Conservation (phyloP, 2,888 invertebrate genomes). For the Tigriopus californicus region DNA sequence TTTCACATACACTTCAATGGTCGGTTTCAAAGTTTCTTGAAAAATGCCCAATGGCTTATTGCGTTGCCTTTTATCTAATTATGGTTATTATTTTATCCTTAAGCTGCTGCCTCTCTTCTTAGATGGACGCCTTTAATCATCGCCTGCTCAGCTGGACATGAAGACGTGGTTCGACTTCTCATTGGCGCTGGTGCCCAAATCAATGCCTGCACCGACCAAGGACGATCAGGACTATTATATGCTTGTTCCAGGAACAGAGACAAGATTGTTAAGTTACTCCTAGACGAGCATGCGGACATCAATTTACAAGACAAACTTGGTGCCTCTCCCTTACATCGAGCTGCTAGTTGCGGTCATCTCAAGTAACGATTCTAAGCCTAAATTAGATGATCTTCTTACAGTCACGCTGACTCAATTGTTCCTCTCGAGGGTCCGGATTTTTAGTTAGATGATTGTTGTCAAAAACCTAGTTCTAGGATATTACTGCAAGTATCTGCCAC, state of each 20-base stretch:
- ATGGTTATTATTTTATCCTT: no score
- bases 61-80: no score
- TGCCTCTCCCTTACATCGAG: background rate
- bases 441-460: no score
- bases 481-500: no score
- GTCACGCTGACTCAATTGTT: no score
- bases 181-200: background rate
- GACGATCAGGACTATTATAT: background rate
- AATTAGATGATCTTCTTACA: background rate
- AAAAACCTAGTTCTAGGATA: no score
- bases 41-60: no score
- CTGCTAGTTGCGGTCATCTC: background rate
- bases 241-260: background rate
- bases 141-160: background rate
- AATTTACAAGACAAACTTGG: slow-evolving; percentile 5
- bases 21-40: no score
- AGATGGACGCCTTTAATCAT: slow-evolving; percentile 8
- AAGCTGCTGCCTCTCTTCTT: no score
- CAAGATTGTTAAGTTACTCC: background rate
- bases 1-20: no score
- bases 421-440: no score
- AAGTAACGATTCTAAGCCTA: background rate
- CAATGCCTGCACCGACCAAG: slow-evolving; percentile 1
- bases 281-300: background rate
- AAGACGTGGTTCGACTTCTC: background rate